Evolutionary conservation across 2,113 vertebrate genomes (phyloP).

Genomic region (Pungitius pungitius): DNA sequence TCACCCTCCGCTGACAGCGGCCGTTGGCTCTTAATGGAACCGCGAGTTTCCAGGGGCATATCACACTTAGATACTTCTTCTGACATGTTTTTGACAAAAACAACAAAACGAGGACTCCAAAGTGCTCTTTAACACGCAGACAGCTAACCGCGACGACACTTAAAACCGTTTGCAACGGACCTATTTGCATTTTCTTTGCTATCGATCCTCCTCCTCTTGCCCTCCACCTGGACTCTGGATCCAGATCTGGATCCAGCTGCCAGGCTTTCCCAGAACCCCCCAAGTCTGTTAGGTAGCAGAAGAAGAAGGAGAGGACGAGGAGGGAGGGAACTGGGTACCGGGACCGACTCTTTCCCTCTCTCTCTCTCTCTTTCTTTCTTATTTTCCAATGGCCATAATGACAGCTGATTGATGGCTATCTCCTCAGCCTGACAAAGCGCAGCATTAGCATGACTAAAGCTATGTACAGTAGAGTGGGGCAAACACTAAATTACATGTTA

Average conservation of each 20-base stretch:
- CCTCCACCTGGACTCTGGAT: slow-evolving; percentile 75
- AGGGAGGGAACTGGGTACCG: slow-evolving; percentile 79
- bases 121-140: slow-evolving; percentile 4
- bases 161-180: neutral
- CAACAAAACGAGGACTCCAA: slow-evolving; percentile 24
- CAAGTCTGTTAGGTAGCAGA: slow-evolving; percentile 91
- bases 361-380: slow-evolving; percentile 62
- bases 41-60: slow-evolving; percentile 30
- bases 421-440: slow-evolving; percentile 96
- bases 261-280: slow-evolving; percentile 86
- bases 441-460: slow-evolving; percentile 99
- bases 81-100: slow-evolving; percentile 24
- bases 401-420: slow-evolving; percentile 99
- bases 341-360: slow-evolving; percentile 76
- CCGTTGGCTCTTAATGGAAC: slow-evolving; percentile 37
- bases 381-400: slow-evolving; percentile 97
- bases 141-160: neutral
- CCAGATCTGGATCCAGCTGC: slow-evolving; percentile 86
- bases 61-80: slow-evolving; percentile 43
- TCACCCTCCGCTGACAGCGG: slow-evolving; percentile 55
- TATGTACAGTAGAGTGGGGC: slow-evolving; percentile 97
- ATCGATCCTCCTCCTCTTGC: neutral
- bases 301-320: slow-evolving; percentile 47
- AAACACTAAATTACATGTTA: slow-evolving; percentile 99
- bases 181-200: neutral